A percentile compares a stretch with the other conserved stretches of the same genome.
These are phyloP conservation scores for Volucella zonaria DNA, from an alignment of 2,888 invertebrate genomes.

Conservation along the genomic window DNA sequence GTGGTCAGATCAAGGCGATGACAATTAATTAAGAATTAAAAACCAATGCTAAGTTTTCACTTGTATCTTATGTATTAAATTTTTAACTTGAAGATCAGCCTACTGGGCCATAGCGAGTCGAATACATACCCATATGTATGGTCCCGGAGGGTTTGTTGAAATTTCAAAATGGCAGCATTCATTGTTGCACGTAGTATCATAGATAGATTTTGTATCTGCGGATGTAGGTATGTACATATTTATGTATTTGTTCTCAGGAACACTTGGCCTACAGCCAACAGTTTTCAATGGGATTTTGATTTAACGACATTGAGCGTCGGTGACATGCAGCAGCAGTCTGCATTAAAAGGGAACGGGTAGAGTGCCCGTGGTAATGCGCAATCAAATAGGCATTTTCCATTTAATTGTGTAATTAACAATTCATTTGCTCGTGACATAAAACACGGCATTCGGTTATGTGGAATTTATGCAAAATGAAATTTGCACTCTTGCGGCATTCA, in stretches of 20 bases:
- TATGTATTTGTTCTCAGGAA: slow-evolving; percentile 55
- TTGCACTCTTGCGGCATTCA: slow-evolving; percentile 37
- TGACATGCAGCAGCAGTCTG: slow-evolving; percentile 52
- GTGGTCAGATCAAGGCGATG: slow-evolving; percentile 67
- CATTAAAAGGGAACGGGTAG: slow-evolving; percentile 48
- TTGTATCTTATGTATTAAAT: slow-evolving; percentile 25
- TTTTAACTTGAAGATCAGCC: slow-evolving; percentile 15
- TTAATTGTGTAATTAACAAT: slow-evolving; percentile 74
- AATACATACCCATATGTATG: too few relatives aligned
- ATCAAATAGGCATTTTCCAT: slow-evolving; percentile 73
- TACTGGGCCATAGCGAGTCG: neutral
- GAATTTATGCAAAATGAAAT: slow-evolving; percentile 68
- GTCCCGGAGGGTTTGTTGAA: slow-evolving; percentile 13
- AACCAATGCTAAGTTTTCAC: slow-evolving; percentile 23
- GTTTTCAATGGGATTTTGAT: slow-evolving; percentile 68
- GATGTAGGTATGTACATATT: too few relatives aligned
- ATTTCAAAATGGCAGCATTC: slow-evolving; percentile 35
- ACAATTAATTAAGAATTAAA: slow-evolving; percentile 68
- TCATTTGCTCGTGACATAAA: slow-evolving; percentile 73
- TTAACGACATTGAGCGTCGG: slow-evolving; percentile 69
- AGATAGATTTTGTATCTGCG: neutral
- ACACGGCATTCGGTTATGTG: slow-evolving; percentile 69
- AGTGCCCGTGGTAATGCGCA: slow-evolving; percentile 64
- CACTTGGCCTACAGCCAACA: slow-evolving; percentile 65
- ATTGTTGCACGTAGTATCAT: slow-evolving; percentile 6